Evolutionary conservation across 1,140 invertebrate species (phyloP), one percentile per base, ranked within the genome.

Genomic region (Pseudomyrmex flavicornis): DNA sequence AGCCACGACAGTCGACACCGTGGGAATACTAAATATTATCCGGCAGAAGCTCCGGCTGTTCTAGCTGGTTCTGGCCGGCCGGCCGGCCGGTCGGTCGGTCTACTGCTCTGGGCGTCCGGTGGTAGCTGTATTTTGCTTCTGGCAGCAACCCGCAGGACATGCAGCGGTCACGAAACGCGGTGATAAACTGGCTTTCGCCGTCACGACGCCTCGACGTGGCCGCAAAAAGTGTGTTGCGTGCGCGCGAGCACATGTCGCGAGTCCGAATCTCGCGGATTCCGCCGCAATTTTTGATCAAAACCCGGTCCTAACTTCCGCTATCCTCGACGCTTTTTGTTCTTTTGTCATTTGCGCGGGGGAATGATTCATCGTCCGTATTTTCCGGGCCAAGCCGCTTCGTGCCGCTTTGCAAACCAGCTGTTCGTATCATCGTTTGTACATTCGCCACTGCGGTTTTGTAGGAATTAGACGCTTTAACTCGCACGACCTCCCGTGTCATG

Each of bases 11-110:
- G 92, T 85, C 76, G 79, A 92, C 93, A 91, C 89, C 85, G 72
- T 85, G 92, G 93, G 93, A 94, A 94, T 94, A 93, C 93, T 92
- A 93, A 94, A 94, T 94, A 94, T 93, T 93, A 93, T 93, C 90
- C 91, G 87, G 88, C 85, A 86, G 90, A 91, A 92, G 82, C 87
- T 88, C 35, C 62, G 83, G 56, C 83, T 86, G 85, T 86, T 86
- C 83, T 83, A 56, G 88, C 86, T 82, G 66, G 76, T 35, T 35
- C 65, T 52, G 50, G 10, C 50, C 3, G 50, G 50, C 35, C 62
- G 83, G 61, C 83, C 85, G 87, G 88, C 17, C 17, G 17, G 35
- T 35, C 35, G 35, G 35, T 35, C 35, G 35, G 35, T 87, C 83
- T 76, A 66, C 85, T 75, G 52, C 77, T 87, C 70, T 74, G 66